Percentiles rank a stretch among this genome's conserved stretches.
Evolutionary conservation across 2,797 vertebrate genomes (phyloP).

Genomic region (Muscicapa comitata): DNA sequence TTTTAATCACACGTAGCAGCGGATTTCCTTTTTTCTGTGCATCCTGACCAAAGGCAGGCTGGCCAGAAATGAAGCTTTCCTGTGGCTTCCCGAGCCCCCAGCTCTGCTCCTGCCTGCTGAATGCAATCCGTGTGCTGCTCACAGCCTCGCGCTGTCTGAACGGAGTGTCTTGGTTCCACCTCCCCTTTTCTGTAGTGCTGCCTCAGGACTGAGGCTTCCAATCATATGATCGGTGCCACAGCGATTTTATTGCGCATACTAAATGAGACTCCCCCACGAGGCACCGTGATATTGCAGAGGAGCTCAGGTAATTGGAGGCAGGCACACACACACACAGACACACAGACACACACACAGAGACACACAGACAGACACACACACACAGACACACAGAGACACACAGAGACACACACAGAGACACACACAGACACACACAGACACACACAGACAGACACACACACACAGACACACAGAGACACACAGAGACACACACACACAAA

Average conservation of each 20-base stretch:
- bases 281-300: constrained; percentile 20
- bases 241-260: constrained; percentile 40
- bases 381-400: no score
- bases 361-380: no score
- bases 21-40: not conserved
- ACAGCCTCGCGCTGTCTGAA: constrained; percentile 45
- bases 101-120: constrained; percentile 12
- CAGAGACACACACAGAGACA: no score
- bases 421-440: no score
- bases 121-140: constrained; percentile 28
- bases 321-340: not conserved
- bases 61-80: not conserved
- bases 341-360: not conserved
- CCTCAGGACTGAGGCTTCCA: constrained; percentile 44
- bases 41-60: not conserved
- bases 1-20: not conserved
- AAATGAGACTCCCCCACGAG: constrained; percentile 64
- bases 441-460: no score
- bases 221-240: constrained; percentile 54
- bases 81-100: not conserved
- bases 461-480: no score
- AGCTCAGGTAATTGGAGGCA: not conserved
- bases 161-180: constrained; percentile 37
- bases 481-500: not conserved
- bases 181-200: constrained; percentile 61